Percentiles rank a stretch among this genome's conserved stretches.
These are phyloP conservation scores for Sprattus sprattus DNA, from an alignment of 2,113 vertebrate species.

Conservation along the genomic window DNA sequence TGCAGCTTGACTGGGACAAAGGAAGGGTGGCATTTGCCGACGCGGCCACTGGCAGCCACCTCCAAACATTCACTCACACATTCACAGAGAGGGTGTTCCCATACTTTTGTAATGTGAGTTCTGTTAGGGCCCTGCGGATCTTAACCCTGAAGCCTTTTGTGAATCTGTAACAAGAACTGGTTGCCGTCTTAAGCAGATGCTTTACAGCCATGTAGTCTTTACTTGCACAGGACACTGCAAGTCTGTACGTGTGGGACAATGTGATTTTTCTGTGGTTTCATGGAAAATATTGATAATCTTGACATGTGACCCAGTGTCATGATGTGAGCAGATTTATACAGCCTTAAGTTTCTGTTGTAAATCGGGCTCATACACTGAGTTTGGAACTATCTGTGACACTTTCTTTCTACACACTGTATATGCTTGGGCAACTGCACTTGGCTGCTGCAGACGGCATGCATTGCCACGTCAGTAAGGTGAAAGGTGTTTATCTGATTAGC, in stretches of 20 bases:
- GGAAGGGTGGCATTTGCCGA: slow-evolving; percentile 21
- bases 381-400: neutral
- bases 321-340: neutral
- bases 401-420: neutral
- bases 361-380: neutral
- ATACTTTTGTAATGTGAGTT: slow-evolving; percentile 43
- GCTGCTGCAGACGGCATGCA: neutral
- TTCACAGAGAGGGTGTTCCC: slow-evolving; percentile 47
- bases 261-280: neutral
- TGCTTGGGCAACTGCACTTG: neutral
- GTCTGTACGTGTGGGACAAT: neutral
- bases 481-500: too few relatives aligned
- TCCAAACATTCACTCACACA: slow-evolving; percentile 31
- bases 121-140: slow-evolving; percentile 29
- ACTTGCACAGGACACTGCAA: neutral
- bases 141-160: neutral
- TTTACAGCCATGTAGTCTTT: too few relatives aligned
- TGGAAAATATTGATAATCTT: neutral
- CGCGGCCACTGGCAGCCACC: slow-evolving; percentile 11
- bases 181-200: too few relatives aligned
- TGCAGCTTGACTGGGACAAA: slow-evolving; percentile 37
- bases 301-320: neutral
- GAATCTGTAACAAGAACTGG: neutral
- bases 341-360: neutral
- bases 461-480: neutral